These are phyloP conservation scores for Gadus macrocephalus DNA, from an alignment of 2,113 vertebrate genomes.

Conservation along the genomic window DNA sequence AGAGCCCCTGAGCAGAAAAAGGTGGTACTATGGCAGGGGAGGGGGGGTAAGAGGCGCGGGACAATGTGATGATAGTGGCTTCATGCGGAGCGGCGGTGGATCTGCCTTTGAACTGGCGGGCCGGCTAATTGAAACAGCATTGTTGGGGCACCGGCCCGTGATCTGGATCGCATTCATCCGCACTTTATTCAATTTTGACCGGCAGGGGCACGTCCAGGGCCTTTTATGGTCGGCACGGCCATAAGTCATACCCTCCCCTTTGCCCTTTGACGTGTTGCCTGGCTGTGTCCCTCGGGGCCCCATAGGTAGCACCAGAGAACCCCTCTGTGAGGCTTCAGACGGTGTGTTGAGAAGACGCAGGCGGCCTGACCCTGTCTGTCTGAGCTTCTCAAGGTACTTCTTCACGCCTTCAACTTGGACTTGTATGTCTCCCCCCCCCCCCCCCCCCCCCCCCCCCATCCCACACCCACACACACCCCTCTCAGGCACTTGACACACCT, in stretches of 20 bases:
- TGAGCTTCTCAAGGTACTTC: slow-evolving; percentile 63
- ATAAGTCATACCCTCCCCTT: slow-evolving; percentile 76
- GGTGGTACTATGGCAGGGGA: slow-evolving; percentile 44
- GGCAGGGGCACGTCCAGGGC: slow-evolving; percentile 30
- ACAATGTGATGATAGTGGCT: slow-evolving; percentile 61
- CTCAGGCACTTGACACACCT: too few species aligned
- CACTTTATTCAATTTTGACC: slow-evolving; percentile 69
- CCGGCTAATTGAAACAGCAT: slow-evolving; percentile 76
- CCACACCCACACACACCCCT: not conserved
- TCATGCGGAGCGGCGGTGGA: slow-evolving; percentile 57
- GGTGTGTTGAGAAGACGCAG: slow-evolving; percentile 64
- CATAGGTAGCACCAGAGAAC: slow-evolving; percentile 33
- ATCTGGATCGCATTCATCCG: slow-evolving; percentile 72
- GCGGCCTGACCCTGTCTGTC: slow-evolving; percentile 27
- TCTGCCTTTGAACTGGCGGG: slow-evolving; percentile 70
- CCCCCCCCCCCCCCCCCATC: not conserved
- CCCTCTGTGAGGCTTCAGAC: slow-evolving; percentile 39
- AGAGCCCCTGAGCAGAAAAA: slow-evolving; percentile 47
- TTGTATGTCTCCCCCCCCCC: slow-evolving; percentile 47
- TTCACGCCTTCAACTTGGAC: slow-evolving; percentile 71
- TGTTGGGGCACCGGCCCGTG: slow-evolving; percentile 50
- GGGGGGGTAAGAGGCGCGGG: slow-evolving; percentile 55
- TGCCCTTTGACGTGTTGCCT: slow-evolving; percentile 75
- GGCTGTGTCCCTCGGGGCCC: slow-evolving; percentile 61
- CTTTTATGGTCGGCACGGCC: slow-evolving; percentile 54